Conservation (phyloP, 2,888 invertebrate species). For the Tuberolachnus salignus region DNA sequence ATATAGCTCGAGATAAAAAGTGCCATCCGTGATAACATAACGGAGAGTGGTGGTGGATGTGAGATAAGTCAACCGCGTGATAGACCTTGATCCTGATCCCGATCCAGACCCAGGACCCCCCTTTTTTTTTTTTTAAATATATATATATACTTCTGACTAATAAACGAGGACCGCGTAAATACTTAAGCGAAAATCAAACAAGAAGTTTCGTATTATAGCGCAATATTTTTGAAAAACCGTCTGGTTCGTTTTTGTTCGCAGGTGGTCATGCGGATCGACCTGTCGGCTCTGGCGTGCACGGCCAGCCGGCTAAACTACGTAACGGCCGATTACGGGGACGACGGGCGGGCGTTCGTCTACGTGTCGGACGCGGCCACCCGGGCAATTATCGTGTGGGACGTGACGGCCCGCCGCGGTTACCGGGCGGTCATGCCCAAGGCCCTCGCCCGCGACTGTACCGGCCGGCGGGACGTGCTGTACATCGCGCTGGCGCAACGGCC, state of each 20-base stretch:
- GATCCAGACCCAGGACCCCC: too few species aligned
- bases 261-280: slow-evolving; percentile 69
- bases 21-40: too few species aligned
- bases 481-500: slow-evolving; percentile 68
- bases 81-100: too few species aligned
- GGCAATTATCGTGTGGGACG: slow-evolving; percentile 73
- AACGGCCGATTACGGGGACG: slow-evolving; percentile 69
- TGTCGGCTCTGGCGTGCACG: slow-evolving; percentile 68
- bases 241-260: slow-evolving; percentile 23
- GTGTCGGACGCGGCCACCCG: slow-evolving; percentile 71
- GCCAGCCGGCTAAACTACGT: slow-evolving; percentile 74
- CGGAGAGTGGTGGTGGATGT: too few species aligned
- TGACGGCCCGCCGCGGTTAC: slow-evolving; percentile 68
- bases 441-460: slow-evolving; percentile 71
- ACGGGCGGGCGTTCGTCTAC: slow-evolving; percentile 62
- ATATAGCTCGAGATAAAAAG: too few species aligned
- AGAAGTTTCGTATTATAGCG: background rate
- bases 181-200: too few species aligned
- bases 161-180: too few species aligned
- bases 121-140: too few species aligned
- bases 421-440: slow-evolving; percentile 69
- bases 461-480: slow-evolving; percentile 73
- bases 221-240: background rate
- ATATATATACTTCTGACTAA: too few species aligned
- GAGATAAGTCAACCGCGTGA: too few species aligned